Base-by-base conservation (phyloP, 2,888 invertebrate species). In the Lasiommata megera region DNA sequence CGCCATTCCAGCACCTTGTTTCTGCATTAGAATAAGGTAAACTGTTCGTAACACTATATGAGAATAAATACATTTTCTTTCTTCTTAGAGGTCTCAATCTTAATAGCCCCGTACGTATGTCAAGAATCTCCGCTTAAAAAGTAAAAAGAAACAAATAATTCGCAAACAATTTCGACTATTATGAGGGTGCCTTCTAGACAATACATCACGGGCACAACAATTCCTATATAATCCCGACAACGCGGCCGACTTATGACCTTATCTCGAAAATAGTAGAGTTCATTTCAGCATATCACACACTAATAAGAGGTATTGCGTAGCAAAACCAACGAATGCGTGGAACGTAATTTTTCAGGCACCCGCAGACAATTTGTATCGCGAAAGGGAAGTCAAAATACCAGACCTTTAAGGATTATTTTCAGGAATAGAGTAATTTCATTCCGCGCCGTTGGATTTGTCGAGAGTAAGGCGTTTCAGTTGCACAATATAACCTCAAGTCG, bases 261-360 rank as follows among this genome's bases (percentile, higher is more conserved):
- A 51, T 43, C 3, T 9, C 17, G 0, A 16, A 16, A 8, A 18
- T 31, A n/a, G 37, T 56, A 56, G 36, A 29, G 54, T 47, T 53
- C 44, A 34, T 51, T 57, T 52, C 53, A 2, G 11, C 29, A 18
- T 34, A 48, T 34, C 47, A 18, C 34, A 3, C 14, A 40, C 31
- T 54, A 57, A 55, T 46, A 58, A 56, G 58, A 63, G 55, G 56
- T 56, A 65, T 55, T 57, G 38, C 54, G 52, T 60, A 60, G 53
- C 44, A 74, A 74, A 79, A 79, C 77, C 76, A 74, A 74, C 69
- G 67, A 69, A 71, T 66, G 62, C 68, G 58, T 57, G 65, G 62
- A 66, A 58, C 63, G 70, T 75, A 70, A 82, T 82, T 82, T 82
- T 81, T 82, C 82, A 82, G 62, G 57, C 67, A 59, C 66, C 81